Conservation (phyloP, 2,888 invertebrate species). For the Nomada ferruginata region DNA sequence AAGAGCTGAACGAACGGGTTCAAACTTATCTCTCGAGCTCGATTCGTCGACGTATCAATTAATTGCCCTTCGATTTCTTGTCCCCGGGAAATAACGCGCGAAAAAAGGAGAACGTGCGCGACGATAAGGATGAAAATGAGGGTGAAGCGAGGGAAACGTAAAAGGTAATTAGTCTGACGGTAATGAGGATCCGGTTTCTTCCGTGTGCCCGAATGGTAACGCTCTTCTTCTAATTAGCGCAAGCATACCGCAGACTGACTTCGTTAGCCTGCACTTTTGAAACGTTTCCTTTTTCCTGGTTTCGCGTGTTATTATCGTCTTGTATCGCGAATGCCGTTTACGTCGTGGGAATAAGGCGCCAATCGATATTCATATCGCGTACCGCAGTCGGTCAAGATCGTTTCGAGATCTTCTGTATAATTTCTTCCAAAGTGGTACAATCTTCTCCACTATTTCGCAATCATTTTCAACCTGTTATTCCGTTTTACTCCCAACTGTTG, state of each 20-base stretch:
- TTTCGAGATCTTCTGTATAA: neutral
- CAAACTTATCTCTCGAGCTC: neutral
- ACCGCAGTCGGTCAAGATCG: neutral
- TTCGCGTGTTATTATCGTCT: slow-evolving; percentile 27
- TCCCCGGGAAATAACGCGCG: neutral
- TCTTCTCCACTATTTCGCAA: neutral
- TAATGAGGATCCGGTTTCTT: slow-evolving; percentile 61
- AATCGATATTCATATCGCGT: slow-evolving; percentile 47
- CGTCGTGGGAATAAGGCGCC: slow-evolving; percentile 49
- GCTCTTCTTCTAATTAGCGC: slow-evolving; percentile 62
- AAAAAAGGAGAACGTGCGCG: slow-evolving; percentile 24
- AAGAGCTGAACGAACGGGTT: neutral
- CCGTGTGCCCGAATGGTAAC: slow-evolving; percentile 25
- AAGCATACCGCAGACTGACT: slow-evolving; percentile 28
- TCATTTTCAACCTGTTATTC: too few relatives aligned
- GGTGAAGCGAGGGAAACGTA: slow-evolving; percentile 50
- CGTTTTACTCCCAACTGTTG: too few relatives aligned
- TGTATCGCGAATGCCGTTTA: slow-evolving; percentile 26
- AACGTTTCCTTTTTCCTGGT: slow-evolving; percentile 49
- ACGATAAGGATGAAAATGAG: slow-evolving; percentile 41
- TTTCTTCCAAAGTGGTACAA: neutral
- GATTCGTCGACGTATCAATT: slow-evolving; percentile 34
- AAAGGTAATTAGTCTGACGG: slow-evolving; percentile 68
- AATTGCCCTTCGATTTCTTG: slow-evolving; percentile 50
- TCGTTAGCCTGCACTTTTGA: slow-evolving; percentile 53